Conservation (phyloP, 2,797 vertebrate genomes). For the Anomalospiza imberbis region DNA sequence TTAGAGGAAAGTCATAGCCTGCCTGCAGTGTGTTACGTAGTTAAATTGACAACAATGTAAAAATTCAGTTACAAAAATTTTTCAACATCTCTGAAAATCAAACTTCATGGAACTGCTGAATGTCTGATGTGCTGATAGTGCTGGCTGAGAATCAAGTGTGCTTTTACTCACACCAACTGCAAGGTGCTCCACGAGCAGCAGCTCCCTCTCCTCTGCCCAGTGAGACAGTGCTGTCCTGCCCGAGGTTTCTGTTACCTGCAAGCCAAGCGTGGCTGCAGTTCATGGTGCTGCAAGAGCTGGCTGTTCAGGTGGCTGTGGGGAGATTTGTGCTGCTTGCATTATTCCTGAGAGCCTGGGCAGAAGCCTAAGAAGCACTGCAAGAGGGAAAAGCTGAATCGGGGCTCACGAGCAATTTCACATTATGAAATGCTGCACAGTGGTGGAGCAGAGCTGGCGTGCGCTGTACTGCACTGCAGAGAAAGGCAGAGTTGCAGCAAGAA, state of each 20-base stretch:
- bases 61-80: not conserved
- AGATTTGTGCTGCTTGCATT: not conserved
- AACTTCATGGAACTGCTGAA: not conserved
- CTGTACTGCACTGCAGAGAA: constrained; percentile 55
- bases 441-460: not conserved
- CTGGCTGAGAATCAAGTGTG: not conserved
- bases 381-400: constrained; percentile 13
- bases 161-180: not conserved
- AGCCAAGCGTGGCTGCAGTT: not conserved
- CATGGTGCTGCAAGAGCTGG: not conserved
- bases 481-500: not conserved
- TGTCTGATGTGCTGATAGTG: not conserved
- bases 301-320: not conserved
- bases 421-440: constrained; percentile 10
- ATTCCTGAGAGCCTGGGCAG: not conserved
- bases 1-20: not conserved
- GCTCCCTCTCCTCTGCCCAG: not conserved
- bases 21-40: not conserved
- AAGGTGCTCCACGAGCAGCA: not conserved
- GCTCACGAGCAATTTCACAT: not conserved
- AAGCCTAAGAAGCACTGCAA: not conserved
- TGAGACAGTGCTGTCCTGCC: not conserved
- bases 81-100: not conserved
- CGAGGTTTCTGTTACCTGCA: not conserved
- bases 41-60: not conserved